Conservation (phyloP, 1,140 invertebrate species). For the fruit fly (Drosophila melanogaster) region Release_6_plus_ISO1_MT NT_033779.5:16978501-16979000, state of each 20-base stretch:
- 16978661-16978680: conserved; percentile 14
- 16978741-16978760: no score
- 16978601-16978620: conserved; percentile 13
- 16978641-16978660: conserved; percentile 4
- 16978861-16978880: not conserved
- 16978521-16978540: conserved; percentile 50
- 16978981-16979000: conserved; percentile 46
- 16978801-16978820: no score
- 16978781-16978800: no score
- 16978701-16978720: not conserved
- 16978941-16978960: conserved; percentile 17
- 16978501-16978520: conserved; percentile 19
- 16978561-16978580: conserved; percentile 38
- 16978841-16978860: no score
- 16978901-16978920: conserved; percentile 44
- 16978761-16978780: no score
- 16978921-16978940: conserved; percentile 75
- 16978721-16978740: not conserved
- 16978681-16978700: not conserved
- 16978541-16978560: conserved; percentile 44
- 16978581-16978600: conserved; percentile 17
- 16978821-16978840: no score
- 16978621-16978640: conserved; percentile 33
- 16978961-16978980: conserved; percentile 76
- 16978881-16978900: conserved; percentile 24